These are phyloP conservation scores for Hirtodrosophila duncani DNA, from an alignment of 2,888 invertebrate genomes.

Conservation along the genomic window DNA sequence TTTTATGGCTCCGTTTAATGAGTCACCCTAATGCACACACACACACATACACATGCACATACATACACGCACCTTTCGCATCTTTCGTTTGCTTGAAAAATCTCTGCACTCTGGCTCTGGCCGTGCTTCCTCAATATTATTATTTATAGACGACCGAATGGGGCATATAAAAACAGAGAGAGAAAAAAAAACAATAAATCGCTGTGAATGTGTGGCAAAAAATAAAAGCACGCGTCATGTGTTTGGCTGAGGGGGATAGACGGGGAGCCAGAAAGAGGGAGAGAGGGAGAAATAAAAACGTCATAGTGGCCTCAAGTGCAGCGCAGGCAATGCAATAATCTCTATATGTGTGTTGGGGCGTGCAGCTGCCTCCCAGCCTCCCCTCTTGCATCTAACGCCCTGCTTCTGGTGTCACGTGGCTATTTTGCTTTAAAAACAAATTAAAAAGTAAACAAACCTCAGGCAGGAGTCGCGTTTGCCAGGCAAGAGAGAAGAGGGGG, in stretches of 20 bases:
- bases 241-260: constrained; percentile 3
- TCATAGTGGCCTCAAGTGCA: constrained; percentile 41
- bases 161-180: constrained; percentile 38
- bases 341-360: constrained; percentile 1
- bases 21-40: constrained; percentile 54
- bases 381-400: no score
- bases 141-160: constrained; percentile 54
- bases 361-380: neutral
- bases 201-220: constrained; percentile 35
- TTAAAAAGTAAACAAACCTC: constrained; percentile 60
- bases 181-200: constrained; percentile 59
- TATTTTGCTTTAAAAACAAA: constrained; percentile 45
- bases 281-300: constrained; percentile 17
- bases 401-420: constrained; percentile 50
- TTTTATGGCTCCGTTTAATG: constrained; percentile 20
- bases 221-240: constrained; percentile 6
- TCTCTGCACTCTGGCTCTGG: constrained; percentile 4
- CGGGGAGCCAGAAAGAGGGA: neutral
- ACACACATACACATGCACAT: neutral
- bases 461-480: no score
- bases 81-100: neutral
- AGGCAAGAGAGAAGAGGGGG: constrained; percentile 2
- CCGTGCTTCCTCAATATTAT: constrained; percentile 28
- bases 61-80: neutral
- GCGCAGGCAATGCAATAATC: constrained; percentile 1